Base-by-base conservation (phyloP, 2,888 invertebrate species). In the Petrolisthes manimaculis region DNA sequence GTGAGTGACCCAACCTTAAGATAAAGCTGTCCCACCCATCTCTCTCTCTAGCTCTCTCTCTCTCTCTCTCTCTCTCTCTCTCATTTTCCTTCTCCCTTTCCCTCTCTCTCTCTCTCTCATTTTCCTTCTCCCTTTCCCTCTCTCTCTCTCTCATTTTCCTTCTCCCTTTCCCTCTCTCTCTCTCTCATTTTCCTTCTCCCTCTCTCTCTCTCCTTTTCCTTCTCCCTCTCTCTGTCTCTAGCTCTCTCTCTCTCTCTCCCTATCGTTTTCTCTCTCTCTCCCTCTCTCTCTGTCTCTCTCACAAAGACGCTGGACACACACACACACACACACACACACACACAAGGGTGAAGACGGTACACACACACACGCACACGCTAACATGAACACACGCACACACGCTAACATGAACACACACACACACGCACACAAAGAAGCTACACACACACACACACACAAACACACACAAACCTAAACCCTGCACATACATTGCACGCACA, bases 131-230 rank as follows among this genome's bases (percentile, higher is more conserved):
- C 12, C 21, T n/a, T 9, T 21, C 21, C 21, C 77, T 21, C 77
- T 75, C 77, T 21, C 77, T 75, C 77, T n/a, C 21, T 75, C 77
- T 75, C 21, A 61, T 61, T 9, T 61, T 61, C 61, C 61, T 61
- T 61, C 61, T 9, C 61, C 61, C 61, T 14, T 14, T 61, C 14
- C 14, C 61, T 61, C 8, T 9, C 8, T 9, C 8, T 9, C 14
- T 21, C 21, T 21, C 61, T 61, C 61, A 8, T 61, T 14, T 14
- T 61, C 61, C 61, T 61, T 14, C 61, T 61, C 61, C 61, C 14
- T 14, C 14, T 61, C 61, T 14, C 14, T 61, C 61, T 61, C 61
- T 9, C 61, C 61, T 14, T 61, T 14, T 14, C 14, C 61, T 14
- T 61, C 61, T 14, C 14, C 14, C n/a, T n/a, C n/a, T n/a, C n/a